Evolutionary conservation across 2,113 vertebrate genomes (phyloP).

Genomic region (Eublepharis macularius): DNA sequence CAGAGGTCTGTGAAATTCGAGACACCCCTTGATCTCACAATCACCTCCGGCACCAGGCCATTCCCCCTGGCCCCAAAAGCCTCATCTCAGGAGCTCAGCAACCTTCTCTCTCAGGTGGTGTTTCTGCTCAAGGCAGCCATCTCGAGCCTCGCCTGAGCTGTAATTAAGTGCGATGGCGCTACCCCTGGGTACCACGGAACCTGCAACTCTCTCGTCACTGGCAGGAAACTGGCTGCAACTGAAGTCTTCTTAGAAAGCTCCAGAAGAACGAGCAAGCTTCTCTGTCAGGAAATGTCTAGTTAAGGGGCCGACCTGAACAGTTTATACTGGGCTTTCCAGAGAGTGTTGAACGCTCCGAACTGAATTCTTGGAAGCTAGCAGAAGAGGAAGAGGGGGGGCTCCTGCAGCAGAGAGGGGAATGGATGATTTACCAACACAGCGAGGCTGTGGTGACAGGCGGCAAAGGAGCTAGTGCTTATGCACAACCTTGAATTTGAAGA

Average conservation of each 20-base stretch:
- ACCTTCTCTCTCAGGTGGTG: neutral
- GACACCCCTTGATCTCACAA: slow-evolving; percentile 28
- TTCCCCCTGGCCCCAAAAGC: slow-evolving; percentile 21
- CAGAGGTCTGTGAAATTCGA: slow-evolving; percentile 25
- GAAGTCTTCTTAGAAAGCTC: neutral
- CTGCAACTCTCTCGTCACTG: neutral
- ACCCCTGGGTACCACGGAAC: neutral
- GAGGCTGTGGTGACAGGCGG: neutral
- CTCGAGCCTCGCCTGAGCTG: neutral
- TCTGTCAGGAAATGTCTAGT: neutral
- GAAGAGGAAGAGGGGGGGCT: neutral
- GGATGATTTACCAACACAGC: neutral
- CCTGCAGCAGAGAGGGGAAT: neutral
- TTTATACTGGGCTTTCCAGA: neutral
- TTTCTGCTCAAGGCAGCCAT: neutral
- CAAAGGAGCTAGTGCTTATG: too few species aligned
- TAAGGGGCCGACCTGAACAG: neutral
- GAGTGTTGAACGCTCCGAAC: neutral
- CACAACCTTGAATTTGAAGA: neutral
- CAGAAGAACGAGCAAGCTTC: neutral
- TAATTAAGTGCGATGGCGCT: neutral
- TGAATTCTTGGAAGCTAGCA: neutral
- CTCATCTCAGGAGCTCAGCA: neutral
- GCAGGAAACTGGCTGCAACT: neutral
- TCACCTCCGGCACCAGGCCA: slow-evolving; percentile 16